Conservation (phyloP, 2,113 vertebrate genomes). For the Trochalopteron elliotii region DNA sequence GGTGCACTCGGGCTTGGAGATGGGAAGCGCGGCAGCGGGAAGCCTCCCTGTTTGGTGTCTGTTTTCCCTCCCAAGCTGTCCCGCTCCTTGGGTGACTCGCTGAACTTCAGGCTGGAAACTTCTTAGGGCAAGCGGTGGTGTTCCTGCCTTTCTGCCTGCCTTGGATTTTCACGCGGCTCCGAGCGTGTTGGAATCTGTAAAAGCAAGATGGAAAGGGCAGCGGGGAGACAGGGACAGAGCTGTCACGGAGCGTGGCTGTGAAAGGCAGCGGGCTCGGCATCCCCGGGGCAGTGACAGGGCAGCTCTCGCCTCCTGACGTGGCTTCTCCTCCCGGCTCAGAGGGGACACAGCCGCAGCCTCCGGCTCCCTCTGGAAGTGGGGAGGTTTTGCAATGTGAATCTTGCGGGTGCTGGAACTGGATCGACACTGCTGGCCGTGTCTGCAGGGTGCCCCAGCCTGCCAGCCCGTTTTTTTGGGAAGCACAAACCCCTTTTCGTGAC, state of each 20-base stretch:
- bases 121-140: not conserved
- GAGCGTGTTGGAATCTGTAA: not conserved
- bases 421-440: not conserved
- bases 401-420: not conserved
- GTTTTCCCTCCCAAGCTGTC: not conserved
- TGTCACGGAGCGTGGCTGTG: not conserved
- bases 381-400: not conserved
- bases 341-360: not conserved
- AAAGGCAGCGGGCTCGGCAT: not conserved
- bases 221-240: not conserved
- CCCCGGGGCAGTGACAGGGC: not conserved
- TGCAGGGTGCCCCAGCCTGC: not conserved
- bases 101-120: constrained; percentile 18
- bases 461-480: not conserved
- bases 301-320: constrained; percentile 10
- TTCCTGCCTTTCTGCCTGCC: not conserved
- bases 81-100: not conserved
- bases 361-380: not conserved
- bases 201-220: not conserved
- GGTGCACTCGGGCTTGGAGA: rapidly evolving
- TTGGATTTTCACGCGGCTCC: not conserved
- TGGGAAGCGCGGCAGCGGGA: not conserved
- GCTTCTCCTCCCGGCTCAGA: not conserved
- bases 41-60: not conserved
- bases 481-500: not conserved